Base-by-base conservation (phyloP, 2,888 invertebrate species). In the Aspidiotus rigidus region DNA sequence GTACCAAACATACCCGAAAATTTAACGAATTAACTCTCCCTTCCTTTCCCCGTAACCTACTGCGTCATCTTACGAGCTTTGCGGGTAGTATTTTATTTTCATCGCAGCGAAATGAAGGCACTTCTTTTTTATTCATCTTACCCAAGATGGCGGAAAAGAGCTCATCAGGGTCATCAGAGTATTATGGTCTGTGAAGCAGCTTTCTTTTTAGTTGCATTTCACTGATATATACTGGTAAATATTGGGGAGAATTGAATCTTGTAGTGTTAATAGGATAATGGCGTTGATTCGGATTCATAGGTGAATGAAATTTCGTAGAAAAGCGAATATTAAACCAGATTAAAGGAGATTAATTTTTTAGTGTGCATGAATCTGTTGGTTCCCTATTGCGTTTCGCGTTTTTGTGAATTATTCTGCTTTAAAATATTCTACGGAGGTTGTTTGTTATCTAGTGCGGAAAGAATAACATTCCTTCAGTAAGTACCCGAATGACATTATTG, bases 251-350 rank as follows among this genome's bases (percentile, higher is more conserved):
- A 49, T 44, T 67, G 67, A 67, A 49, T 28, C 28, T 28, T 60
- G 49, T 42, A 67, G 67, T 67, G 67, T 67, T 67, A 67, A 28
- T 28, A 28, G 28, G 28, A 28, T 28, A 28, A 67, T 67, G 67
- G 67, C 67, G 67, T 67, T 67, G 60, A 67, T 60, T 67, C 60
- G 67, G 59, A 67, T 67, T 49, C 49, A 67, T 67, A 67, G 67
- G 67, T 67, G 28, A 67, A 60, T 67, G 67, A 59, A 59, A 67
- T 60, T 67, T 59, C 40, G 44, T 41, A 40, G 39, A 44, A 17
- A 60, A 60, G 42, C 60, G 56, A 42, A 49, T 67, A 39, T 28
- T 15, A 42, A 41, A 49, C 49, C 59, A 1, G 15, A 15, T 62
- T 62, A 59, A 11, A 28, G 2, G 17, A n/a, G 8, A 17, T 42